Base-by-base conservation (phyloP, 2,113 vertebrate genomes). In the Thalassarche chlororhynchos region DNA sequence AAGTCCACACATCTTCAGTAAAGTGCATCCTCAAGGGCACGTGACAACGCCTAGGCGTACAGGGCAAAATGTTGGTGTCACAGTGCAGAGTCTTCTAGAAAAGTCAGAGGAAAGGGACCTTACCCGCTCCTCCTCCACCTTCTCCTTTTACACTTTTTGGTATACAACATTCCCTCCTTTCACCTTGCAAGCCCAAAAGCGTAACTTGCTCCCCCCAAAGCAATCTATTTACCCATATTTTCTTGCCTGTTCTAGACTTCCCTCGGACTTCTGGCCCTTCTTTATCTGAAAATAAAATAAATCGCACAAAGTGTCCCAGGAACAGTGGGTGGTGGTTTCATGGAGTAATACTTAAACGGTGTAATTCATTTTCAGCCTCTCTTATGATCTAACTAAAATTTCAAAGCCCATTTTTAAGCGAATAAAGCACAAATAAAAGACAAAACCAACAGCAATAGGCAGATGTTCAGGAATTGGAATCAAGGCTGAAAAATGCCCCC, bases 381-480 rank as follows among this genome's bases (percentile, higher is more conserved):
- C 64, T 91, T n/a, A 81, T 1, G 1, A 20, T 28, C 44, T n/a
- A 82, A 94, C 31, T 74, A 75, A 90, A 94, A 82, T 49, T 87
- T 69, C 94, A 76, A 96, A 79, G 80, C 61, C 77, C 31, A 11
- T 31, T 94, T 95, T 94, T 76, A 68, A 92, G 68, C 0, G 5
- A 92, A 90, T 29, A 94, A 89, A 95, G 54, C 54, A 69, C 31
- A 65, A 95, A 82, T 25, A 46, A 79, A 70, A 84, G 40, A 36
- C 57, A 76, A 87, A 85, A 87, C 6, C 12, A 90, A 84, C 34
- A 76, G 57, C 44, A 62, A 92, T 26, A 80, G 12, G 29, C 40
- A 97, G 93, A 94, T 96, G 75, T 40, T 94, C 34, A 90, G 58
- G 51, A 93, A 88, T 9, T 66, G 52, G 77, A 98, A 93, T 78